Evolutionary conservation across 1,140 invertebrate species (phyloP).

Genomic region (Ericerus pela): DNA sequence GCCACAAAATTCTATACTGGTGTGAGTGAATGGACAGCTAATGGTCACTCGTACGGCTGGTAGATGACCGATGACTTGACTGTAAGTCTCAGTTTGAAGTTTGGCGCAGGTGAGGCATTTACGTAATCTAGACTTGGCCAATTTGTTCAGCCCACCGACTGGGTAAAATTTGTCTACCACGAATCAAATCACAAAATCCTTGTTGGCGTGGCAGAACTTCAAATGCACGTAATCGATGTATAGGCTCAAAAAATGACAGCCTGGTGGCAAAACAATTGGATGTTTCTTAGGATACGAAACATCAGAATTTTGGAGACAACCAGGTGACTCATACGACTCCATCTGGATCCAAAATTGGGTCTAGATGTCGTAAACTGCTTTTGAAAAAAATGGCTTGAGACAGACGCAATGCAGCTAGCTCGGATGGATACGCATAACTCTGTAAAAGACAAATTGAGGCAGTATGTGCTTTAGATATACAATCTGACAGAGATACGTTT

Average conservation of each 20-base stretch:
- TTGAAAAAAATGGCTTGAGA: too few relatives aligned
- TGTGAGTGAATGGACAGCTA: constrained; percentile 24
- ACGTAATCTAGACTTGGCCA: constrained; percentile 18
- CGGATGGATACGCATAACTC: neutral
- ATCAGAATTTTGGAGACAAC: neutral
- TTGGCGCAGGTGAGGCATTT: constrained; percentile 26
- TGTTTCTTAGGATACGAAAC: neutral
- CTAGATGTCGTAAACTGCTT: too few relatives aligned
- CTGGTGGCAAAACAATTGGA: constrained; percentile 17
- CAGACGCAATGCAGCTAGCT: too few relatives aligned
- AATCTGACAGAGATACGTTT: neutral
- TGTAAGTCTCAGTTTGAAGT: constrained; percentile 2
- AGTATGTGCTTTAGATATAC: neutral
- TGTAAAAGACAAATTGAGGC: neutral
- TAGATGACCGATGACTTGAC: constrained; percentile 27
- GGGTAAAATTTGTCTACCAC: constrained; percentile 27
- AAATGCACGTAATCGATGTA: constrained; percentile 26
- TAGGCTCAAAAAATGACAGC: constrained; percentile 26
- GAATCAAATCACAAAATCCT: constrained; percentile 18
- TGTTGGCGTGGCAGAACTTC: constrained; percentile 24
- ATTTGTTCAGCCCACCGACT: constrained; percentile 18
- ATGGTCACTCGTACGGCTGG: constrained; percentile 23
- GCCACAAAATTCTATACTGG: constrained; percentile 31
- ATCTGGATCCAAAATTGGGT: neutral
- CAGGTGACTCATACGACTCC: neutral